phyloP scores from a whole-genome alignment of 2,113 vertebrate genomes.

The Cryptomyrus ogoouensis region DNA sequence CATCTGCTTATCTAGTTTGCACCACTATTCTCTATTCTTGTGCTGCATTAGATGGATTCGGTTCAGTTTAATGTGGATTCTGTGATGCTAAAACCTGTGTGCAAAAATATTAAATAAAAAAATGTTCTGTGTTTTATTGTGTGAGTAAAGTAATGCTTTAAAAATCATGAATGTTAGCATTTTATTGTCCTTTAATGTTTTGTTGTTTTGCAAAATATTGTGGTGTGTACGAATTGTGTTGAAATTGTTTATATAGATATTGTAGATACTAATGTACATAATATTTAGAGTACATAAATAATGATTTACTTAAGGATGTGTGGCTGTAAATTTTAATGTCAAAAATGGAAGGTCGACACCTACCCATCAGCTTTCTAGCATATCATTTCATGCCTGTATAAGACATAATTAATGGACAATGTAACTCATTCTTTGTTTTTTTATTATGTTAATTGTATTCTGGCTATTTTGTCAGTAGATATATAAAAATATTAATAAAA shows the following conservation, averaged over 20 bases:
- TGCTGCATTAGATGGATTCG: constrained; percentile 8
- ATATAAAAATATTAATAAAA: neutral
- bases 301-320: constrained; percentile 39
- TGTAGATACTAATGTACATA: constrained; percentile 60
- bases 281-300: constrained; percentile 62
- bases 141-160: constrained; percentile 19
- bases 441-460: constrained; percentile 7
- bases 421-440: constrained; percentile 2
- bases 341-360: neutral
- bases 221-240: constrained; percentile 56
- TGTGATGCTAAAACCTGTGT: neutral
- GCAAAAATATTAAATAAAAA: neutral
- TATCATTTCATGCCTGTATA: constrained; percentile 50
- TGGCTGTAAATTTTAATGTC: constrained; percentile 41
- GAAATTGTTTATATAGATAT: constrained; percentile 61
- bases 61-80: neutral
- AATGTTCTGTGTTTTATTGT: constrained; percentile 6
- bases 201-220: constrained; percentile 51
- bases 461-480: constrained; percentile 44
- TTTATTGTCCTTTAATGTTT: constrained; percentile 17
- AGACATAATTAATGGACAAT: constrained; percentile 22
- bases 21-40: neutral
- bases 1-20: neutral
- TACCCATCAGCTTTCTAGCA: constrained; percentile 17
- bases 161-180: constrained; percentile 20